A percentile compares a stretch with the other conserved stretches of the same genome.
These are phyloP conservation scores for Erythrolamprus reginae DNA, from an alignment of 2,113 vertebrate genomes.

Conservation along the genomic window DNA sequence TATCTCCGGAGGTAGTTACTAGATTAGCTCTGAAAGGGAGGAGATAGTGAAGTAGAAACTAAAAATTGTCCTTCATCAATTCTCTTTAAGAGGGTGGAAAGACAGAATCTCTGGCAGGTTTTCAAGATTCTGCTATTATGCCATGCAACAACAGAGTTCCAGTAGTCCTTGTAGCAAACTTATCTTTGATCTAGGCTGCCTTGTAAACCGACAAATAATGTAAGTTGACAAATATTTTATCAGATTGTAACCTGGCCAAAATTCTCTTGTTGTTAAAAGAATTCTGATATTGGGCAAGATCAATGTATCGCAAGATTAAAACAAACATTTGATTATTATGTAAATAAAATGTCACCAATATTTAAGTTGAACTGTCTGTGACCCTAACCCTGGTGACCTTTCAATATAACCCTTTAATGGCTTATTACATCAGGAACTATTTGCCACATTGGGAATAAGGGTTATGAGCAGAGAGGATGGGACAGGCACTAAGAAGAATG, in stretches of 20 bases:
- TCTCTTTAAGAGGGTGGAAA: not conserved
- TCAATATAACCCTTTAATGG: not conserved
- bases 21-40: not conserved
- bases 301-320: not conserved
- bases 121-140: not conserved
- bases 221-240: not conserved
- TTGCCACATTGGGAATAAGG: not conserved
- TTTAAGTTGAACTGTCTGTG: not conserved
- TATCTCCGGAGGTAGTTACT: no score
- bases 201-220: not conserved
- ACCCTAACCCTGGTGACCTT: not conserved
- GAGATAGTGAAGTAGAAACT: not conserved
- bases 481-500: not conserved
- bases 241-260: not conserved
- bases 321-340: not conserved
- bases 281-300: not conserved
- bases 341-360: not conserved
- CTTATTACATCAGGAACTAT: not conserved
- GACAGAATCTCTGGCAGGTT: not conserved
- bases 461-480: not conserved
- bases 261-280: not conserved
- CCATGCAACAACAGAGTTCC: not conserved
- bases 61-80: not conserved
- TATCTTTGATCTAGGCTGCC: not conserved
- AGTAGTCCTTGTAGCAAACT: not conserved